Evolutionary conservation across 2,113 vertebrate genomes (phyloP).

Genomic region (Ornithorhynchus anatinus): DNA sequence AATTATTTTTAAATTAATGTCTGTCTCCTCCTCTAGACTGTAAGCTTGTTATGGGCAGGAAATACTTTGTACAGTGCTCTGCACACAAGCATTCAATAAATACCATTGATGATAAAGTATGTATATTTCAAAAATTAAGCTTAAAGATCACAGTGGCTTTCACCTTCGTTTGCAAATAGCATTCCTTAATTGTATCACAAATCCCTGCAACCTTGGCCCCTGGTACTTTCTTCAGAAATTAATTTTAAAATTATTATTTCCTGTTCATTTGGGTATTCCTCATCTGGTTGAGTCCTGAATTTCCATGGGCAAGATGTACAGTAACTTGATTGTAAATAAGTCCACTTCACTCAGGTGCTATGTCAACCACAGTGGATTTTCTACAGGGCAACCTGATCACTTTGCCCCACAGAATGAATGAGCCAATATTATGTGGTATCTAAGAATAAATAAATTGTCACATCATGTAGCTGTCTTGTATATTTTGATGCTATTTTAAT

Average conservation of each 20-base stretch:
- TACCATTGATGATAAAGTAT: too few relatives aligned
- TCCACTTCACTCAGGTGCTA: too few relatives aligned
- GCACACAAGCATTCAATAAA: too few relatives aligned
- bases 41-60: too few relatives aligned
- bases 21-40: too few relatives aligned
- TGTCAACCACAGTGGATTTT: neutral
- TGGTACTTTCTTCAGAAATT: neutral
- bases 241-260: neutral
- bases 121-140: too few relatives aligned
- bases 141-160: neutral
- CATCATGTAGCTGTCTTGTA: neutral
- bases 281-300: neutral
- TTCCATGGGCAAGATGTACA: constrained; percentile 9
- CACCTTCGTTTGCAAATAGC: neutral
- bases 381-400: neutral
- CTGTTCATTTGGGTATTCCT: neutral
- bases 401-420: neutral
- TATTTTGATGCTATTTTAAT: constrained; percentile 28
- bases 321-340: constrained; percentile 5
- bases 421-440: constrained; percentile 14
- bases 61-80: too few relatives aligned
- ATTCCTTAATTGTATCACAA: too few relatives aligned
- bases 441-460: neutral
- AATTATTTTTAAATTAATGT: too few relatives aligned
- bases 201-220: neutral